Percentiles rank a stretch among this genome's conserved stretches.
phyloP scores from a whole-genome alignment of 2,888 invertebrate species.

The Idaea straminata region DNA sequence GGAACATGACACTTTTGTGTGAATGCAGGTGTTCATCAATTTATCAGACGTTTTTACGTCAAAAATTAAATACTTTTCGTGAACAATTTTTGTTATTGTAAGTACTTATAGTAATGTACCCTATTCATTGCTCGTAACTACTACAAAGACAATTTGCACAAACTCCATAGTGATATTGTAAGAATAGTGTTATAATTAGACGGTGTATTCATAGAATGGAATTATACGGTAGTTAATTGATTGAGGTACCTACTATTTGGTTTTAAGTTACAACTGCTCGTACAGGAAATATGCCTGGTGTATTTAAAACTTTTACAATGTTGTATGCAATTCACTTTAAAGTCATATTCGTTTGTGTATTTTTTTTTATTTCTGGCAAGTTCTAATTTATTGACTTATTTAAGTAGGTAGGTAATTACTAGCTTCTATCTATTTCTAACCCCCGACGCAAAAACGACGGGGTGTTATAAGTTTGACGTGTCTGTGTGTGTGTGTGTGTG shows the following conservation, averaged over 20 bases:
- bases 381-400: no score
- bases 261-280: neutral
- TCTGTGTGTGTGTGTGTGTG: no score
- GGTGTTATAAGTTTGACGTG: no score
- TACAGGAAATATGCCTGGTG: neutral
- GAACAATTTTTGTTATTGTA: no score
- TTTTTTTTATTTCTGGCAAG: no score
- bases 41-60: no score
- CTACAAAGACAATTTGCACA: constrained; percentile 30
- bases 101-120: neutral
- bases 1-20: no score
- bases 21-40: no score
- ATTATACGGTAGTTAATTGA: neutral
- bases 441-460: no score
- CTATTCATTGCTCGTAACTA: constrained; percentile 9
- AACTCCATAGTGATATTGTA: constrained; percentile 10
- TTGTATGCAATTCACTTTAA: neutral
- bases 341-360: neutral
- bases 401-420: no score
- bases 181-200: constrained; percentile 9
- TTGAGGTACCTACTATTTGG: neutral
- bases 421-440: no score
- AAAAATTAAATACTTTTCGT: no score
- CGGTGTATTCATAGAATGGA: neutral
- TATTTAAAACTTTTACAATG: neutral